Percentiles rank a stretch among this genome's conserved stretches.
Evolutionary conservation across 2,113 vertebrate genomes (phyloP).

Genomic region (Daubentonia madagascariensis): DNA sequence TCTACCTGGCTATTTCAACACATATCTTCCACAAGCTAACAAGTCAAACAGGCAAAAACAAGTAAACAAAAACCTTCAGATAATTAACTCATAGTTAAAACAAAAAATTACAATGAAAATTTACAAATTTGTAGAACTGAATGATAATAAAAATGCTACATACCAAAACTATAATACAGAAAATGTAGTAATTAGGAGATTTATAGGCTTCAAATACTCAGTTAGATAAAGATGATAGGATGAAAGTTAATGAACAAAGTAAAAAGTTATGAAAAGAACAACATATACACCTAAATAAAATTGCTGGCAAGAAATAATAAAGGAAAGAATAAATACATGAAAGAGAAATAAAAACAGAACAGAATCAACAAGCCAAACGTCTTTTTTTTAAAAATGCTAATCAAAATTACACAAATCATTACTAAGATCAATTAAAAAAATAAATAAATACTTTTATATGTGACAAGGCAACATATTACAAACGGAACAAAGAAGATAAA

Average conservation of each 20-base stretch:
- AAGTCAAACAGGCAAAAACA: not conserved
- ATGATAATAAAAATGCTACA: not conserved
- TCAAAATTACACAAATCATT: not conserved
- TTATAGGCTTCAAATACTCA: not conserved
- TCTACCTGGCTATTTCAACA: not conserved
- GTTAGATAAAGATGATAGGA: not conserved
- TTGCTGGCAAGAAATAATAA: not conserved
- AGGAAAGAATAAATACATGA: not conserved
- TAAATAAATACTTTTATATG: not conserved
- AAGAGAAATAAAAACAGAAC: not conserved
- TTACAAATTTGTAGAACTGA: not conserved
- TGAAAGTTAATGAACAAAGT: not conserved
- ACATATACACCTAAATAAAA: not conserved
- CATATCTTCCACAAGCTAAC: not conserved
- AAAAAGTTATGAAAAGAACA: not conserved
- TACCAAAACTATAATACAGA: not conserved
- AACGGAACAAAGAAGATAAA: not conserved
- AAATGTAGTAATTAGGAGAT: not conserved
- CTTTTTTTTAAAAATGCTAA: not conserved
- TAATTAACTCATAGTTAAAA: not conserved
- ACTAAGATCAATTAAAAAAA: not conserved
- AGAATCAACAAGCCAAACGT: not conserved
- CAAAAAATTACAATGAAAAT: not conserved
- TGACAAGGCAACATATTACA: not conserved
- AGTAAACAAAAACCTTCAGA: not conserved